Base-by-base conservation (phyloP, 1,140 invertebrate species). In the Drosophila busckii region DNA sequence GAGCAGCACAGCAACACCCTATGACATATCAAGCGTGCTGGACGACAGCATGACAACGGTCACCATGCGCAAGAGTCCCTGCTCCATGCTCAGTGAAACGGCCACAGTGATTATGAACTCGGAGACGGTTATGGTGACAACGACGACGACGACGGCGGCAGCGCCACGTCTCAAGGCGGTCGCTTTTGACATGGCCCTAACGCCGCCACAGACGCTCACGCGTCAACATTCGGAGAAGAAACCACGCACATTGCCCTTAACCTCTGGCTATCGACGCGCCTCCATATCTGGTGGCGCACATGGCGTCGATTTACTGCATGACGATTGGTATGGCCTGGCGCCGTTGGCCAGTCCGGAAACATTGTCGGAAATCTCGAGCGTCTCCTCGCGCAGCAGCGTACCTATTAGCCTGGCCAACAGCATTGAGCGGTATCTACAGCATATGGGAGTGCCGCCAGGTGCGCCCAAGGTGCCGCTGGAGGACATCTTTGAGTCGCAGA, bases 301-400 rank as follows among this genome's bases (percentile, higher is more conserved):
- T 13, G 59, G 86, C 29, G 69, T 90, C 2, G 90, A 91, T 59
- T 66, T 90, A 3, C 87, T 90, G 12, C 89, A 90, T 56, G 90
- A 92, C 41, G 92, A 93, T 65, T 92, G 92, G 89, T 90, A 90
- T 63, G 90, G 91, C 2, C 87, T 92, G 12, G 95, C 95, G 0
- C 95, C 95, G 0, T 80, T 97, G 12, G 95, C 95, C 1, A 94
- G 94, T 16, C 95, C 95, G 1, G 95, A 97, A 85, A 95, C 93
- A 1, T 84, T 96, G 2, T 95, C 94, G 0, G 94, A 96, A 85
- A 90, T 93, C 3, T 95, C 94, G 0, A 92, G 91, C 63, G 91
- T 91, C 19, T 89, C 89, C 49, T 91, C 90, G 4, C 84, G 89
- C 52, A 88, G 88, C 22, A 90, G 89, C 50, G 85, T 88, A 8